Conservation (phyloP, 2,113 vertebrate genomes). For the Larimichthys polyactis region DNA sequence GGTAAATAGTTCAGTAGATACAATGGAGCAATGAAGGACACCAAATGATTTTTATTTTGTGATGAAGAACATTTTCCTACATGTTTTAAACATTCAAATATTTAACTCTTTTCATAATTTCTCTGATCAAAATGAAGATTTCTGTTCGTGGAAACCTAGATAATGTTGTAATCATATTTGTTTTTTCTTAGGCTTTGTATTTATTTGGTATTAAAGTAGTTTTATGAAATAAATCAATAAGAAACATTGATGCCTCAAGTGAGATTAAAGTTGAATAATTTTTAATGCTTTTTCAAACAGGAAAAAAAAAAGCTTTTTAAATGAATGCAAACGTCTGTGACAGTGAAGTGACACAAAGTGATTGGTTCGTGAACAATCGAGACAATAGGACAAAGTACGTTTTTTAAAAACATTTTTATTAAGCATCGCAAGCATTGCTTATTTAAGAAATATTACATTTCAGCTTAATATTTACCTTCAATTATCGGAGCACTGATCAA, state of each 20-base stretch:
- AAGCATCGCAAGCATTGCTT: constrained; percentile 7
- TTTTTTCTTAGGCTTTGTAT: constrained; percentile 31
- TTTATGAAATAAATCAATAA: constrained; percentile 27
- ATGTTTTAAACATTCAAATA: constrained; percentile 31
- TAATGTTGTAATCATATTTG: background rate
- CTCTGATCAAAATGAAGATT: constrained; percentile 48
- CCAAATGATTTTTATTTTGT: constrained; percentile 18
- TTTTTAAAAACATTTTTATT: constrained; percentile 5
- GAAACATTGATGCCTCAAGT: background rate
- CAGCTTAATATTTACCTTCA: constrained; percentile 7
- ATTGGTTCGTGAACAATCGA: background rate
- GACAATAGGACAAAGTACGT: background rate
- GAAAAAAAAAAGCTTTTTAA: background rate
- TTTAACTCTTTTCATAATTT: constrained; percentile 32
- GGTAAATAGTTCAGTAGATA: constrained; percentile 41
- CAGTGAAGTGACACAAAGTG: no score
- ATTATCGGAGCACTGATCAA: constrained; percentile 34
- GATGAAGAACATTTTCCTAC: constrained; percentile 1
- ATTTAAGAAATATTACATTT: constrained; percentile 17
- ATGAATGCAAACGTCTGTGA: background rate
- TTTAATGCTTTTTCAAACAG: background rate
- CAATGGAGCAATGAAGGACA: constrained; percentile 3
- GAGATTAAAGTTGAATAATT: background rate
- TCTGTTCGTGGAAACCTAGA: constrained; percentile 18
- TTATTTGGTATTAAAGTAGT: constrained; percentile 20